Evolutionary conservation across 2,797 vertebrate species (phyloP).

Genomic region (Centroberyx gerrardi): DNA sequence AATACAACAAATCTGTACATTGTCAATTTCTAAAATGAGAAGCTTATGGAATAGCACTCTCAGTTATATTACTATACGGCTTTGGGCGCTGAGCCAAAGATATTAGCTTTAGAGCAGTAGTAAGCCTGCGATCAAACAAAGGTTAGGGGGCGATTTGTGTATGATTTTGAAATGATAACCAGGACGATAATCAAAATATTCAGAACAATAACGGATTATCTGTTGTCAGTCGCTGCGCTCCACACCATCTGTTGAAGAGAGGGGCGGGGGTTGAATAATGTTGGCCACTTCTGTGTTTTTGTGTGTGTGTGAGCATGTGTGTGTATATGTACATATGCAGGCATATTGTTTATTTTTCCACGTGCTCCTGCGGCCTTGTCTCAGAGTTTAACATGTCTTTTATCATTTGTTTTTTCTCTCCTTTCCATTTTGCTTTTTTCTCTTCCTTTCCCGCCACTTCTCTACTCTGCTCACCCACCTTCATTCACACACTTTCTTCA

Average conservation of each 20-base stretch:
- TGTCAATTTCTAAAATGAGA: conserved; percentile 61
- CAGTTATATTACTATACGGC: conserved; percentile 58
- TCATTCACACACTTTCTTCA: background rate
- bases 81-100: conserved; percentile 43
- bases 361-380: too few species aligned
- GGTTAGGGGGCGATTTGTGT: conserved; percentile 66
- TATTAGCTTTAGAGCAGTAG: conserved; percentile 57
- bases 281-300: conserved; percentile 39
- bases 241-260: conserved; percentile 70
- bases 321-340: background rate
- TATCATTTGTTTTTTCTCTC: background rate
- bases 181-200: conserved; percentile 71
- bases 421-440: background rate
- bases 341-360: background rate
- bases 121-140: conserved; percentile 61
- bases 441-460: background rate
- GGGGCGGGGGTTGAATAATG: conserved; percentile 8
- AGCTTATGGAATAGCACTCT: conserved; percentile 66
- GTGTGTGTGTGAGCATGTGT: conserved; percentile 24
- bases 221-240: conserved; percentile 43
- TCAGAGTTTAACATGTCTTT: too few species aligned
- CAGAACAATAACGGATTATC: conserved; percentile 77
- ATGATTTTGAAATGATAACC: conserved; percentile 71
- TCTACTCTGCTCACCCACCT: background rate
- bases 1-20: conserved; percentile 62